Conservation (phyloP, 2,888 invertebrate species). For the Drosophila prolongata region DNA sequence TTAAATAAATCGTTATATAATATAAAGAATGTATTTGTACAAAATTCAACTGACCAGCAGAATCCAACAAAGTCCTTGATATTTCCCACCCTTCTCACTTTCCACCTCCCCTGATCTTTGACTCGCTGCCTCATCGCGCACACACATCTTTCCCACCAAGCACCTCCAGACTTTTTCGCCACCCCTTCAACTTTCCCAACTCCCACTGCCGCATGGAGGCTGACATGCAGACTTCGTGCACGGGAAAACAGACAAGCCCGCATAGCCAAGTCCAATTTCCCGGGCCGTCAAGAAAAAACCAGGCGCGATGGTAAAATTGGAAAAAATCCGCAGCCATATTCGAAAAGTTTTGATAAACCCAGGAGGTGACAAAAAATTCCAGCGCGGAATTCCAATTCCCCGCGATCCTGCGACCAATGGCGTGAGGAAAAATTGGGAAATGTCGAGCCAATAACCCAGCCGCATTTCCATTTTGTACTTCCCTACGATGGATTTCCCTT, state of each 20-base stretch:
- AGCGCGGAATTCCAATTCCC: conserved; percentile 62
- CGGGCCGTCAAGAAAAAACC: conserved; percentile 58
- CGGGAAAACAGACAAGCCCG: conserved; percentile 58
- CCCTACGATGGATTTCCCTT: conserved; percentile 70
- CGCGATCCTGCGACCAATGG: conserved; percentile 46
- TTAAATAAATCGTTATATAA: no score
- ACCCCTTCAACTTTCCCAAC: conserved; percentile 33
- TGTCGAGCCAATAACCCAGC: conserved; percentile 45
- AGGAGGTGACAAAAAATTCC: conserved; percentile 72
- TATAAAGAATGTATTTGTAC: no score
- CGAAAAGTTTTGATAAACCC: conserved; percentile 78
- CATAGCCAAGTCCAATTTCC: conserved; percentile 64
- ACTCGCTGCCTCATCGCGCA: conserved; percentile 15
- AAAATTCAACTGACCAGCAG: background rate
- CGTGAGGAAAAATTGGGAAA: conserved; percentile 54
- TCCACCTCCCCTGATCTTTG: conserved; percentile 32
- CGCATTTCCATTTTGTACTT: conserved; percentile 70
- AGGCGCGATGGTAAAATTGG: conserved; percentile 50
- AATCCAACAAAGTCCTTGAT: background rate
- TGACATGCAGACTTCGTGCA: conserved; percentile 28
- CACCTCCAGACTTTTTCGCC: conserved; percentile 19
- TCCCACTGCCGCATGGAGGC: conserved; percentile 27
- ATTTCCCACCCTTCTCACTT: background rate
- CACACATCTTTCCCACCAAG: conserved; percentile 35
- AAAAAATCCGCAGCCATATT: conserved; percentile 59